Percentiles rank a stretch among this genome's conserved stretches.
Evolutionary conservation across 2,113 vertebrate species (phyloP).

Genomic region (Dunckerocampus dactyliophorus): DNA sequence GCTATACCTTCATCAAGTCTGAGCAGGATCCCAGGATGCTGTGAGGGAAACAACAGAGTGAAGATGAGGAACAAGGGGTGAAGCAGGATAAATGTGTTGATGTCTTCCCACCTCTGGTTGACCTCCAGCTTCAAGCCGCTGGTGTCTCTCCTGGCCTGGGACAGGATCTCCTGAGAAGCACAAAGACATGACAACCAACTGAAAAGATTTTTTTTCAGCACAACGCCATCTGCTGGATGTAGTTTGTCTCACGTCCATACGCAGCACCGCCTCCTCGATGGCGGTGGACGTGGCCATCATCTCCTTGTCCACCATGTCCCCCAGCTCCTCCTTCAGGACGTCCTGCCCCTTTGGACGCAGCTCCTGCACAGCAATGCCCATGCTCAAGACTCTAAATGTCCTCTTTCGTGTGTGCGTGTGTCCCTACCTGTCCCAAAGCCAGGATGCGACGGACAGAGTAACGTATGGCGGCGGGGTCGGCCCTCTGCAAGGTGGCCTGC

Average conservation of each 20-base stretch:
- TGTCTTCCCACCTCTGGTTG: slow-evolving; percentile 83
- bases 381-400: not conserved
- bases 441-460: slow-evolving; percentile 71
- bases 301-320: slow-evolving; percentile 90
- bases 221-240: too few species aligned
- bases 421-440: slow-evolving; percentile 78
- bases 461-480: slow-evolving; percentile 66
- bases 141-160: slow-evolving; percentile 82
- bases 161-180: slow-evolving; percentile 84
- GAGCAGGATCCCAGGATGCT: slow-evolving; percentile 96
- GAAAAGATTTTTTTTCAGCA: not conserved
- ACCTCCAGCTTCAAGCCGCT: slow-evolving; percentile 88
- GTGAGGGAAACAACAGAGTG: not conserved
- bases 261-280: slow-evolving; percentile 81
- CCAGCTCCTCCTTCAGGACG: slow-evolving; percentile 84
- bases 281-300: slow-evolving; percentile 84
- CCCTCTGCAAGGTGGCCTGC: slow-evolving; percentile 63
- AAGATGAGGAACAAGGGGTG: not conserved
- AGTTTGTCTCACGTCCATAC: slow-evolving; percentile 80
- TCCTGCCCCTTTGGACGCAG: slow-evolving; percentile 82
- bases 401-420: too few species aligned
- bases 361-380: slow-evolving; percentile 65
- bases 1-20: slow-evolving; percentile 80
- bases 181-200: not conserved
- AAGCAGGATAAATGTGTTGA: not conserved